These are phyloP conservation scores for Prunella fulvescens DNA, from an alignment of 2,113 vertebrate genomes.

Conservation along the genomic window DNA sequence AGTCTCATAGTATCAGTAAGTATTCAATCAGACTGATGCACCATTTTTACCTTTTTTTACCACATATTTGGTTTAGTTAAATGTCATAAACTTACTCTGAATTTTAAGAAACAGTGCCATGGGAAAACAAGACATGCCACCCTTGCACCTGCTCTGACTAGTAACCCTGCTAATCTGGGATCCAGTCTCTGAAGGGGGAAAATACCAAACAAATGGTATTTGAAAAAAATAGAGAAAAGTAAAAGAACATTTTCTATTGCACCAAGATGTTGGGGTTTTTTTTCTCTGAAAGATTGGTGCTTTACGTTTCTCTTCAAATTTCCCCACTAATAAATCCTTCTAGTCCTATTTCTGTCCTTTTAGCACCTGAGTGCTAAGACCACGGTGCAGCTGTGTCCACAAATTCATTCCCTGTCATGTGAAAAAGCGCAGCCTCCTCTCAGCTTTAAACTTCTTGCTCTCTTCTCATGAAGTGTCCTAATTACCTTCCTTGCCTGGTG, in stretches of 20 bases:
- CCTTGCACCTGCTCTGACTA: neutral
- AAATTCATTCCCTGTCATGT: neutral
- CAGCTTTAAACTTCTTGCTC: neutral
- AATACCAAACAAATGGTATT: neutral
- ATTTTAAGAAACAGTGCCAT: neutral
- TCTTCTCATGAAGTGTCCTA: neutral
- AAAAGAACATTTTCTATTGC: neutral
- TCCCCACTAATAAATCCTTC: neutral
- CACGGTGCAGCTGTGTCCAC: neutral
- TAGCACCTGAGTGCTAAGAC: neutral
- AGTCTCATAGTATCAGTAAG: neutral
- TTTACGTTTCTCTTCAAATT: neutral
- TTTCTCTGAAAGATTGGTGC: neutral
- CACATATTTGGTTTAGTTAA: neutral
- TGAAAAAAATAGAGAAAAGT: neutral
- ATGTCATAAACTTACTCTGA: neutral
- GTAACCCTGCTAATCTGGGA: neutral
- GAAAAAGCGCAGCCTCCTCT: neutral
- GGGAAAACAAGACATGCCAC: neutral
- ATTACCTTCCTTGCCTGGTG: neutral
- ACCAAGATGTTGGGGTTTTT: neutral
- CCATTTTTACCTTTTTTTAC: neutral
- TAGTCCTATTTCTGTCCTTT: neutral
- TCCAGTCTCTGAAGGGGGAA: neutral
- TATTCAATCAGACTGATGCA: neutral